These are phyloP conservation scores for Spodoptera picta DNA, from an alignment of 2,888 invertebrate genomes.

Conservation along the genomic window DNA sequence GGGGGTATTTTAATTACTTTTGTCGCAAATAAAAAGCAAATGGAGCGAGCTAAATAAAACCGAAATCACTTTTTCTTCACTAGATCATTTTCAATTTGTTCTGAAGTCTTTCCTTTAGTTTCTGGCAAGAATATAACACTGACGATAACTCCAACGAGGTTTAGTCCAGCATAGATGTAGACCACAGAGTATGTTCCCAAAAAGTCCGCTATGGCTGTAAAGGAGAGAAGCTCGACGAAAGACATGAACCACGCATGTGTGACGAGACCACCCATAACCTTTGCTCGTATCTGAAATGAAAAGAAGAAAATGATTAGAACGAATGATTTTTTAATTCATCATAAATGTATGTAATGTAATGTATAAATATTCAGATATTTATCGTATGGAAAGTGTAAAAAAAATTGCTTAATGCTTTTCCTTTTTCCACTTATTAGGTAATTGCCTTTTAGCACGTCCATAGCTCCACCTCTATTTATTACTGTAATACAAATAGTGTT, in stretches of 20 bases:
- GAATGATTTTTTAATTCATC: too few relatives aligned
- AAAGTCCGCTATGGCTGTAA: constrained; percentile 44
- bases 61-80: constrained; percentile 27
- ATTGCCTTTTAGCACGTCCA: too few relatives aligned
- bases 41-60: too few relatives aligned
- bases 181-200: constrained; percentile 71
- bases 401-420: too few relatives aligned
- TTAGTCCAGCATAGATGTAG: constrained; percentile 67
- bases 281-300: constrained; percentile 71
- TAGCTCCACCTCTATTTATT: too few relatives aligned
- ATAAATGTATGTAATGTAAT: too few relatives aligned
- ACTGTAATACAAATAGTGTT: too few relatives aligned
- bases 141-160: constrained; percentile 66
- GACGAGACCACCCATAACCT: constrained; percentile 69
- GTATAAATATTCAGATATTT: too few relatives aligned
- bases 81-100: constrained; percentile 63
- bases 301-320: neutral
- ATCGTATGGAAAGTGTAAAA: too few relatives aligned
- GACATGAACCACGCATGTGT: constrained; percentile 72
- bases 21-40: too few relatives aligned
- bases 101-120: constrained; percentile 69
- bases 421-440: too few relatives aligned
- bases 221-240: constrained; percentile 57
- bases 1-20: too few relatives aligned
- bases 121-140: constrained; percentile 71